Conservation (phyloP, 2,888 invertebrate species). For the Anthrax anthrax region DNA sequence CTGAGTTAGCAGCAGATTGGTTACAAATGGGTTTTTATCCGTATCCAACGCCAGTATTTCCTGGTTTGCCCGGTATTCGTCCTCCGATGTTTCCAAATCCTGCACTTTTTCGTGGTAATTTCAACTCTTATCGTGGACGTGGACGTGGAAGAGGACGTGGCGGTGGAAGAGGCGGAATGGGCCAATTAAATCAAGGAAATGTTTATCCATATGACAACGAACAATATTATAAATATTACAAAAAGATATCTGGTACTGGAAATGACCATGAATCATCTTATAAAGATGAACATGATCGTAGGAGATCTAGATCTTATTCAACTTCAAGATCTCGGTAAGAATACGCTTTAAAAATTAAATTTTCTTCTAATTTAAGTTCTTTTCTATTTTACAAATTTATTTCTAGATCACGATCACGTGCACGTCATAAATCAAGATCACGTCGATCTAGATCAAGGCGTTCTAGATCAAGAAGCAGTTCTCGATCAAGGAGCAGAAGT, state of each 20-base stretch:
- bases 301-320: slow-evolving; percentile 19
- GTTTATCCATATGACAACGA: slow-evolving; percentile 20
- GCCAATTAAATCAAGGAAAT: slow-evolving; percentile 16
- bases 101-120: slow-evolving; percentile 9
- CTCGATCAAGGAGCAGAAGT: slow-evolving; percentile 6
- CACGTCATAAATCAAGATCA: slow-evolving; percentile 7
- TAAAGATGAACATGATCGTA: slow-evolving; percentile 22
- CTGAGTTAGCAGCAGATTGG: slow-evolving; percentile 27
- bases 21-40: slow-evolving; percentile 32
- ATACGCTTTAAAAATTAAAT: no score
- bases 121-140: slow-evolving; percentile 21
- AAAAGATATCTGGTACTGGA: slow-evolving; percentile 42
- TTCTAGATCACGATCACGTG: slow-evolving; percentile 12
- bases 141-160: slow-evolving; percentile 37
- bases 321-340: slow-evolving; percentile 16
- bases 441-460: slow-evolving; percentile 7
- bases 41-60: slow-evolving; percentile 24
- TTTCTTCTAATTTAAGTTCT: not conserved
- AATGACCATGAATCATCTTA: slow-evolving; percentile 38
- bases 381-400: not conserved
- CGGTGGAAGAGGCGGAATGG: slow-evolving; percentile 18
- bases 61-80: slow-evolving; percentile 21
- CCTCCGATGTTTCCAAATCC: slow-evolving; percentile 26
- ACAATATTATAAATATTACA: slow-evolving; percentile 40
- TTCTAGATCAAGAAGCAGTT: slow-evolving; percentile 3